Conservation (phyloP, 2,797 vertebrate genomes). For the Muscicapa striata region DNA sequence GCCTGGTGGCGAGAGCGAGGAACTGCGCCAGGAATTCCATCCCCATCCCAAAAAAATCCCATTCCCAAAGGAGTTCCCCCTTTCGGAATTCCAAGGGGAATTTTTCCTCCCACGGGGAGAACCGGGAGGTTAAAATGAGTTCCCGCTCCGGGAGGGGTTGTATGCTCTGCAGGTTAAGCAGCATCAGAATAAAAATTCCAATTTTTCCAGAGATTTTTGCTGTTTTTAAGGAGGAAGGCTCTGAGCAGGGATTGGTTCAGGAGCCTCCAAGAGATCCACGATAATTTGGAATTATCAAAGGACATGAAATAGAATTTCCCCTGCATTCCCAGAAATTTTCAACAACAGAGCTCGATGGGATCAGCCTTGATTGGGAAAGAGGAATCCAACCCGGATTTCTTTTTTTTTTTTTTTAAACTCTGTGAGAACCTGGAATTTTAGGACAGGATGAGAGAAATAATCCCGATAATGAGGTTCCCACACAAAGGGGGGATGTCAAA, state of each 20-base stretch:
- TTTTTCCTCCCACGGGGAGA: background rate
- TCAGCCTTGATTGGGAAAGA: rapidly evolving
- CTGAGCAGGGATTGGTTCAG: background rate
- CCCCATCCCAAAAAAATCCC: background rate
- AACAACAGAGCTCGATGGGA: rapidly evolving
- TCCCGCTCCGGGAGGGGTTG: background rate
- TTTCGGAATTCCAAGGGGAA: no score
- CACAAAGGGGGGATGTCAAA: background rate
- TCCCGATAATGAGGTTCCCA: background rate
- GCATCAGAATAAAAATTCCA: background rate
- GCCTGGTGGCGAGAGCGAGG: rapidly evolving
- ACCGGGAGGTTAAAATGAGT: background rate
- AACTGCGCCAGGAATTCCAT: background rate
- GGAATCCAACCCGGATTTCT: background rate
- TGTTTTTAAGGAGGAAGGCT: background rate
- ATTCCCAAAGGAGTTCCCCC: background rate
- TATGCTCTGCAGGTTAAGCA: background rate
- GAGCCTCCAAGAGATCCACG: background rate
- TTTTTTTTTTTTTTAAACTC: background rate
- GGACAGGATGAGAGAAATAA: background rate
- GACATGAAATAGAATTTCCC: rapidly evolving
- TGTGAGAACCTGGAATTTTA: background rate
- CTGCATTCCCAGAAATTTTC: rapidly evolving
- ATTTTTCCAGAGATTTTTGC: background rate
- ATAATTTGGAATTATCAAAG: background rate